Conservation (phyloP, 2,113 vertebrate species). For the Amphiprion percula region DNA sequence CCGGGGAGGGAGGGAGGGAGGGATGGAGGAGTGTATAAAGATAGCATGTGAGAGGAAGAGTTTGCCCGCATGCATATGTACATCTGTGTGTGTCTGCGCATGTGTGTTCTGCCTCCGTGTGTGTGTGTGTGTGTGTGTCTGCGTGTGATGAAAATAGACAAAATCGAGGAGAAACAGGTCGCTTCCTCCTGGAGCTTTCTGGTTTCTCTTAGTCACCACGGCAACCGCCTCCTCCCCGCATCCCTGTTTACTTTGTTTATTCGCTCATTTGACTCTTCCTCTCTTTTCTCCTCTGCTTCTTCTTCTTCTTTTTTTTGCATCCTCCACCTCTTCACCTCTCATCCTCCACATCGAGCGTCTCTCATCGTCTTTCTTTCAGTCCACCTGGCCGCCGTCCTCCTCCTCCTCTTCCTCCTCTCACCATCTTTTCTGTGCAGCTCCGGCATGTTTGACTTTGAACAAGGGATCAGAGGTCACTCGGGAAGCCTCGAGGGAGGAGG, state of each 20-base stretch:
- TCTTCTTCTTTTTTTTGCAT: too few species aligned
- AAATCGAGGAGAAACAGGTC: conserved; percentile 77
- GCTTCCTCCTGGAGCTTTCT: conserved; percentile 64
- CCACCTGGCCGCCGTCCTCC: conserved; percentile 2
- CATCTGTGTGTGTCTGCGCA: conserved; percentile 16
- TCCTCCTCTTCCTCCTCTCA: too few species aligned
- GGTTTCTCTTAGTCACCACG: conserved; percentile 74
- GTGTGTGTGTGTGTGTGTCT: conserved; percentile 40
- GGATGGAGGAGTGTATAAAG: conserved; percentile 55
- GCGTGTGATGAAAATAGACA: conserved; percentile 67
- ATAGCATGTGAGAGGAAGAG: conserved; percentile 60
- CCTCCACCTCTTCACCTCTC: neutral
- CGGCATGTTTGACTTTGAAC: conserved; percentile 34
- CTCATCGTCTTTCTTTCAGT: neutral
- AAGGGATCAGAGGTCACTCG: conserved; percentile 28
- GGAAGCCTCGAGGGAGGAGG: neutral
- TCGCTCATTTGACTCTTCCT: conserved; percentile 2
- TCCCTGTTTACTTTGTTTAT: conserved; percentile 71
- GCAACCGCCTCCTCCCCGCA: conserved; percentile 73
- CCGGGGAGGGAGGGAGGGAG: conserved; percentile 31
- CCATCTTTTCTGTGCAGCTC: neutral
- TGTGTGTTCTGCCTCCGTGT: conserved; percentile 30
- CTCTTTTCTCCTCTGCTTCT: neutral
- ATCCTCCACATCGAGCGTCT: conserved; percentile 7
- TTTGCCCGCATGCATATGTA: conserved; percentile 37